Conservation (phyloP, 2,113 vertebrate species). For the Bombycilla garrulus region DNA sequence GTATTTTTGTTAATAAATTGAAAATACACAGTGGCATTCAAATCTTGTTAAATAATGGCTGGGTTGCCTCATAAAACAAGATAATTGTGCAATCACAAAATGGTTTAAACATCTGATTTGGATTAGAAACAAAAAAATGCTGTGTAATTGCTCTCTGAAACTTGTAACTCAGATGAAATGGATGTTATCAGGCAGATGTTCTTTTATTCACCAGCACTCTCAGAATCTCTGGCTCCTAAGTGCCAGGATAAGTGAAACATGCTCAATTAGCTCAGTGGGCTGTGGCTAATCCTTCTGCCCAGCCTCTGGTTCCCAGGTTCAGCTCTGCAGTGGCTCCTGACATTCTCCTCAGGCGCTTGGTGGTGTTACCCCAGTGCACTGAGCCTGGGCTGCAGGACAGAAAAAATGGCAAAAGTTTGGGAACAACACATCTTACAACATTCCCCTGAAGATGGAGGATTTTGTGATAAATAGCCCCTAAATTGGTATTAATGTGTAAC, state of each 20-base stretch:
- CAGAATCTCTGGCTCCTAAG: conserved; percentile 55
- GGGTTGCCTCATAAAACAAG: conserved; percentile 56
- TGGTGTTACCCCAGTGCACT: neutral
- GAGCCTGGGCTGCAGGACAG: neutral
- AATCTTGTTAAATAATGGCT: conserved; percentile 51
- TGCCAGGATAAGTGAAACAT: conserved; percentile 22
- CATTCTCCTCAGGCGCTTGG: neutral
- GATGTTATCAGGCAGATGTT: conserved; percentile 68
- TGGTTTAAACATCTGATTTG: conserved; percentile 66
- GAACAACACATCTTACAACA: neutral
- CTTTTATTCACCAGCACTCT: conserved; percentile 63
- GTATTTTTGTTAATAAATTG: conserved; percentile 24
- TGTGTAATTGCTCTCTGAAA: conserved; percentile 50
- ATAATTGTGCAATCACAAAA: conserved; percentile 53
- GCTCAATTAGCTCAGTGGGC: conserved; percentile 61
- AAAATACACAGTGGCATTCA: conserved; percentile 31
- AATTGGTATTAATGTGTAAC: neutral
- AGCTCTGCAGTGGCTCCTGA: neutral
- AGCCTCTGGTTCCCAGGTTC: conserved; percentile 3
- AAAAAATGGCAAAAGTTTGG: neutral
- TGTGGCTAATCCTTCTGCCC: conserved; percentile 31
- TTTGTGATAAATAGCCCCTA: neutral
- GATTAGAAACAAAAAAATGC: conserved; percentile 49
- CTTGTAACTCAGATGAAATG: conserved; percentile 45
- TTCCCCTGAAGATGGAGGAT: neutral